Base-by-base conservation (phyloP, 2,797 vertebrate genomes). In the Semotilus atromaculatus region DNA sequence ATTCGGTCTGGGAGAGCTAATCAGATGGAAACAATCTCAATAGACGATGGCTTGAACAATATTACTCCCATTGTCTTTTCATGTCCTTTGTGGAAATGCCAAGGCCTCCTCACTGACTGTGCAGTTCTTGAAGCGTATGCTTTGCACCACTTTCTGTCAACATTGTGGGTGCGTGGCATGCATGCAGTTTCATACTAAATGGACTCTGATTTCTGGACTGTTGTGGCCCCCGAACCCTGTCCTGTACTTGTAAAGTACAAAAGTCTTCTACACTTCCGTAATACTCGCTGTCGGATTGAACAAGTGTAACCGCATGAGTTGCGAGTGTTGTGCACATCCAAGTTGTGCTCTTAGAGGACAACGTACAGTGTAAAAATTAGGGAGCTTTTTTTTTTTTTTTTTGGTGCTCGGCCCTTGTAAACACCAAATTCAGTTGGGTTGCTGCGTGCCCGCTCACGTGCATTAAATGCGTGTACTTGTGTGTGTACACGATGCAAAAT, bases 361-460 rank as follows among this genome's bases (percentile, higher is more conserved):
- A 36, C 16, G 1, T 55, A 71, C 34, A 34, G 34, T 55, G 6
- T 76, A 76, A 36, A 40, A 66, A 23, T 26, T 66, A 79, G 43
- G 6, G 75, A 71, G 74, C 23, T 3, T 4, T 36, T 3, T 55
- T 51, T 11, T 19, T 67, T 19, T 66, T 38, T 68, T 84, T 79
- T 80, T 74, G 73, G 51, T 78, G 58, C 84, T 86, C 34, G 34
- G 55, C 48, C 82, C 58, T 64, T 77, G 48, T 36, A 79, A 77
- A 74, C 83, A 80, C 51, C 85, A 87, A 67, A 85, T 62, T 76
- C 6, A 3, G 19, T 84, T 26, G 40, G 26, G 16, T 87, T 58
- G 55, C 38, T 34, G 85, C 29, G 64, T 16, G 60, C 60, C 60
- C 26, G 29, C 26, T 79, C 77, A 62, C 62, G 78, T 84, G 85